Base-by-base conservation (phyloP, 2,888 invertebrate species). In the Drosophila formosana region DNA sequence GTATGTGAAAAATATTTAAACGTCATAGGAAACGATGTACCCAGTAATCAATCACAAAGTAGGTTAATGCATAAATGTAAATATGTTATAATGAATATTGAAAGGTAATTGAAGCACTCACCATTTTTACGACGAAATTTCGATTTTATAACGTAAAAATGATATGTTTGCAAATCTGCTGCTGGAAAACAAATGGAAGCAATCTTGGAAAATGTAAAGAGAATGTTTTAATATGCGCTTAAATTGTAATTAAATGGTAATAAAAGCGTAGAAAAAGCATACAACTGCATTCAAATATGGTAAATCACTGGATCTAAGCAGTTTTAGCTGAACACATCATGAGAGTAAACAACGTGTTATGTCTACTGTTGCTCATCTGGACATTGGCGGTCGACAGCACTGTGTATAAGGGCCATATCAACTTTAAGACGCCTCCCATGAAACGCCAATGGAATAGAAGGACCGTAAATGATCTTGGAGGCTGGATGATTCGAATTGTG, bases 401-500 rank as follows among this genome's bases (percentile, higher is more conserved):
- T 39, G 0, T 28, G 8, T 53, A 62, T 11, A 47, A 3, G 7
- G 5, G 0, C 2, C 3, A 3, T 39, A 63, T 63, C 30, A 26
- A 0, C 0, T 0, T 5, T 9, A 41, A 4, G 9, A 55, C 47
- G 5, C 0, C 4, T 0, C n/a, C 37, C 13, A 3, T 3, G 2
- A 4, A 11, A n/a, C 63, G 63, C 0, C 39, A 25, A 32, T 63
- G 60, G 60, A 30, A 6, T 1, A 32, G 30, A 1, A n/a, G 5
- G 9, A 2, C 8, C 13, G 4, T 11, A 1, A 0, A 18, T 18
- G 39, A 56, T 49, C 26, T 49, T 11, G 63, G 63, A 4, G 49
- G 49, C 5, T 63, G 63, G 63, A 4, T 63, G 25, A 11, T 63
- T 4, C 39, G 63, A 9, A 49, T 63, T 11, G 23, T 55, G 11